These are phyloP conservation scores for Acanthosoma haemorrhoidale DNA, from an alignment of 2,888 invertebrate species.

Conservation along the genomic window DNA sequence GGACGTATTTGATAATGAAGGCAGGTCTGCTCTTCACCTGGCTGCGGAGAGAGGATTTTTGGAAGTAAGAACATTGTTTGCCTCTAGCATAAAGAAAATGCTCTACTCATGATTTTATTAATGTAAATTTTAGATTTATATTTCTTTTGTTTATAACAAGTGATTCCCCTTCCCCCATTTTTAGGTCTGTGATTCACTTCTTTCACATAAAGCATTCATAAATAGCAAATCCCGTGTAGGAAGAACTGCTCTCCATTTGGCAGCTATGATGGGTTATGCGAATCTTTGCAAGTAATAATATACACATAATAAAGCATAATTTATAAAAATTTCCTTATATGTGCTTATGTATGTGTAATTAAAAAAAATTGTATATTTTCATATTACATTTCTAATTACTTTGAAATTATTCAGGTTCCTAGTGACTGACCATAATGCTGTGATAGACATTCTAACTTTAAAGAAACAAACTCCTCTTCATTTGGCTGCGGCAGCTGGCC, in stretches of 20 bases:
- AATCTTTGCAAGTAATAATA: conserved; percentile 54
- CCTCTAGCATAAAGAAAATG: no score
- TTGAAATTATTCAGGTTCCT: conserved; percentile 70
- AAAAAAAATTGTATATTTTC: neutral
- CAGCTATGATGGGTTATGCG: conserved; percentile 92
- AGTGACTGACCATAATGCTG: conserved; percentile 90
- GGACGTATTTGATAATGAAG: conserved; percentile 96
- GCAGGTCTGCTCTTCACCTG: conserved; percentile 88
- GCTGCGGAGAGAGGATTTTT: conserved; percentile 92
- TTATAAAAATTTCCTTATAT: no score
- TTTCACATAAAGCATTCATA: conserved; percentile 96
- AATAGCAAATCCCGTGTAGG: conserved; percentile 97
- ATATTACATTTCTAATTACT: neutral
- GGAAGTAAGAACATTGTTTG: conserved; percentile 42
- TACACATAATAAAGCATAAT: no score
- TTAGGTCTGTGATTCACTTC: conserved; percentile 79
- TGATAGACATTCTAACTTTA: conserved; percentile 90
- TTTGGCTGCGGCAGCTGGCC: conserved; percentile 92
- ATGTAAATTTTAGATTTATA: neutral
- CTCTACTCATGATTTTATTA: no score
- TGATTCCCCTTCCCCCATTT: conserved; percentile 9
- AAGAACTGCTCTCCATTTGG: conserved; percentile 91
- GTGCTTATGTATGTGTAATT: neutral
- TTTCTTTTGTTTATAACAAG: neutral
- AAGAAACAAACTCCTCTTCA: conserved; percentile 96